phyloP scores from a whole-genome alignment of 1,140 invertebrate genomes.

The Drosophila gunungcola region DNA sequence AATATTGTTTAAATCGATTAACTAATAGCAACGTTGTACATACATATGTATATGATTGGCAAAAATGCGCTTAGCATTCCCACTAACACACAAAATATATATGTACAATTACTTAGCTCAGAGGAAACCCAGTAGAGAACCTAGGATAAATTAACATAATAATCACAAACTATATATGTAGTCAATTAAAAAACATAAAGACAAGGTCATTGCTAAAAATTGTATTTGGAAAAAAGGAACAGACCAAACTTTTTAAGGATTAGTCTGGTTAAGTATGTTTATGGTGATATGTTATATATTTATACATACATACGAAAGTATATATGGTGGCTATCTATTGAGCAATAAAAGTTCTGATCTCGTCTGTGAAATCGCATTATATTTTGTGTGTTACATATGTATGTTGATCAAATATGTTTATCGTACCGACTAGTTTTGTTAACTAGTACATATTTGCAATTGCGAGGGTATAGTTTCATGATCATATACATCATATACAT shows the following conservation, averaged over 20 bases:
- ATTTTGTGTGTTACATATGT: neutral
- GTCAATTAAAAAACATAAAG: neutral
- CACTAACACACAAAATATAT: neutral
- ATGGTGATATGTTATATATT: conserved; percentile 34
- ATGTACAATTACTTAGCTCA: neutral
- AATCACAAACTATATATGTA: neutral
- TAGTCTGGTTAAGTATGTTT: conserved; percentile 6
- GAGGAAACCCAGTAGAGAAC: neutral
- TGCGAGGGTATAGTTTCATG: neutral
- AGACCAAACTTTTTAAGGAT: neutral
- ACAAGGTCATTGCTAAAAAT: neutral
- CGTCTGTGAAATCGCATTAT: conserved; percentile 1
- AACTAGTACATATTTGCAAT: neutral
- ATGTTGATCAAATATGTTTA: neutral
- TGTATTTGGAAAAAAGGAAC: neutral
- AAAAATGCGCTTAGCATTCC: neutral
- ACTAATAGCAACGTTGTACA: neutral
- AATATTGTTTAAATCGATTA: neutral
- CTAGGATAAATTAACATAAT: neutral
- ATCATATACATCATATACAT: too few species aligned
- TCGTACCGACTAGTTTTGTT: neutral
- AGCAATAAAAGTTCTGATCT: conserved; percentile 9
- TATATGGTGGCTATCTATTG: conserved; percentile 22
- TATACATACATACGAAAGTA: conserved; percentile 20
- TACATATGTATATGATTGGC: neutral